Conservation (phyloP, 2,797 vertebrate genomes). For the Darevskia nairensis region DNA sequence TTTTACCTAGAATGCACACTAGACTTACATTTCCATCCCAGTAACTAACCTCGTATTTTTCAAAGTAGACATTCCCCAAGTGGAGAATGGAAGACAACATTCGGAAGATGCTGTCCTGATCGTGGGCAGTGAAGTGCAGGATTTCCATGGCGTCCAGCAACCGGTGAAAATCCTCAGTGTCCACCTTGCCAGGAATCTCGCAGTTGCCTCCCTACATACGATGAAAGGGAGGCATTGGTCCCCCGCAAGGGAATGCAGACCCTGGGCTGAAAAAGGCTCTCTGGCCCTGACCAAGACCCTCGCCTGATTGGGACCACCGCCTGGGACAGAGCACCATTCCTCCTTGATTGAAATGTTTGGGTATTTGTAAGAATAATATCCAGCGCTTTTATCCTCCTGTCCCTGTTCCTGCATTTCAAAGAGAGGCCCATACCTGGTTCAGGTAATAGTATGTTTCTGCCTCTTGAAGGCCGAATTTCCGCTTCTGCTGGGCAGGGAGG, state of each 20-base stretch:
- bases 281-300: neutral
- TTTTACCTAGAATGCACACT: too few species aligned
- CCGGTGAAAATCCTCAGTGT: constrained; percentile 89
- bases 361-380: neutral
- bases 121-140: constrained; percentile 89
- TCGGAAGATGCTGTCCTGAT: constrained; percentile 94
- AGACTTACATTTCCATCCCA: neutral
- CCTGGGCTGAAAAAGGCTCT: too few species aligned
- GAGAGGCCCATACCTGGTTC: constrained; percentile 86
- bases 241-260: neutral
- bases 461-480: constrained; percentile 92
- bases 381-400: too few species aligned
- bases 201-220: constrained; percentile 90
- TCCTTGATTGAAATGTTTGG: neutral
- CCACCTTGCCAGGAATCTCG: constrained; percentile 90
- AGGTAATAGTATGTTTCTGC: constrained; percentile 98
- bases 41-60: constrained; percentile 90
- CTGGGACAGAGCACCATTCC: neutral
- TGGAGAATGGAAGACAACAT: constrained; percentile 95
- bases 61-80: constrained; percentile 97
- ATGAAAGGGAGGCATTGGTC: neutral
- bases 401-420: neutral
- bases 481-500: constrained; percentile 89
- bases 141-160: constrained; percentile 93
- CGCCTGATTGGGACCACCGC: neutral